Evolutionary conservation across 2,113 vertebrate species (phyloP), one percentile per base, ranked within the genome.

Genomic region (Columbina picui): DNA sequence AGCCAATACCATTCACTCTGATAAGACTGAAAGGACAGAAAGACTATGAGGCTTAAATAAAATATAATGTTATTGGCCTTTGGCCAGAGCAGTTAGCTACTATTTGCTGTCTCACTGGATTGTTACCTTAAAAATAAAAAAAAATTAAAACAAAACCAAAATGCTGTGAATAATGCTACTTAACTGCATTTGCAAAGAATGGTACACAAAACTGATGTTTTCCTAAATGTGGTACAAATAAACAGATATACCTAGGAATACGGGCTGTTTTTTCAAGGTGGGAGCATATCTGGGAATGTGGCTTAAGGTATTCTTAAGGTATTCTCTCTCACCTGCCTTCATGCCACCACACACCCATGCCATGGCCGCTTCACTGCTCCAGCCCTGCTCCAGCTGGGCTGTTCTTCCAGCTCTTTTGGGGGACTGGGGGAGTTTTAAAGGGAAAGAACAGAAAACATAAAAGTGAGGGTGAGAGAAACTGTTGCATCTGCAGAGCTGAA

Each of bases 1-100:
- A 94, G 74, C 82, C 94, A 90, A 19, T 84, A 61, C 69, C 67
- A 13, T 84, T 63, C 69, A 83, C 87, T 92, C 74, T 91, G 36
- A 50, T 80, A 56, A 87, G 45, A 61, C 39, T 91, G 50, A 91
- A 90, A 92, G 63, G 89, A 70, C 80, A 91, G 76, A 71, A 90
- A 67, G 89, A 39, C 74, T 22, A 43, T 18, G 47, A 78, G 55
- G 88, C 52, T 97, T 84, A 8, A 87, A 39, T 70, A 93, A 95
- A 89, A 94, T 39, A 90, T 84, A 80, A 41, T 43, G 60, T 38
- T 95, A 6, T 17, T 96, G 86, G 83, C 65, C 83, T 90, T 74
- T 95, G 82, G 82, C 85, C 90, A 83, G 59, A 84, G 34, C 82
- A 83, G 50, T 92, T 94, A 84, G 69, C 60, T 90, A 87, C 61